Percentiles rank a stretch among this genome's conserved stretches.
These are phyloP conservation scores for Sebastolobus altivelis DNA, from an alignment of 2,797 vertebrate genomes.

Conservation along the genomic window DNA sequence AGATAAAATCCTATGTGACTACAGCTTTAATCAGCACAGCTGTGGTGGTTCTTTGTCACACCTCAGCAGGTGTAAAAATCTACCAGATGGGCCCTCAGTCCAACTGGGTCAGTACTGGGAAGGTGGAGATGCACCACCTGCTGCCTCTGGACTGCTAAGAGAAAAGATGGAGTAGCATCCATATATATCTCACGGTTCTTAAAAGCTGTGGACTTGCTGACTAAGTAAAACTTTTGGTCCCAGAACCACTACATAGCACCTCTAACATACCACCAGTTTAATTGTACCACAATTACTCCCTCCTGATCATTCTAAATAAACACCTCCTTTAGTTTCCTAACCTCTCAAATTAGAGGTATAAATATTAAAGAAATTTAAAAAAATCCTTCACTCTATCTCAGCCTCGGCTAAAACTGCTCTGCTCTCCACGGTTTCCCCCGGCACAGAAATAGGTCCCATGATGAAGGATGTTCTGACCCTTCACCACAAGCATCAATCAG, in stretches of 20 bases:
- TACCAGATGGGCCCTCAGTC: slow-evolving; percentile 5
- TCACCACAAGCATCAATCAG: slow-evolving; percentile 38
- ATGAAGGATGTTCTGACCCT: slow-evolving; percentile 33
- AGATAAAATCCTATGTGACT: neutral
- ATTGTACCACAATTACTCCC: neutral
- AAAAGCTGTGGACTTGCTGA: neutral
- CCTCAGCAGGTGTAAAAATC: slow-evolving; percentile 31
- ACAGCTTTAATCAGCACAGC: slow-evolving; percentile 14
- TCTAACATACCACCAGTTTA: neutral
- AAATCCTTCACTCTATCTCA: neutral
- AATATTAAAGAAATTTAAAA: neutral
- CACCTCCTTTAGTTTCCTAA: neutral
- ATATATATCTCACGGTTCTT: neutral
- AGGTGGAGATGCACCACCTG: slow-evolving; percentile 8
- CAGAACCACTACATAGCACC: neutral
- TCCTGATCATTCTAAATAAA: neutral
- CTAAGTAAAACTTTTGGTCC: neutral
- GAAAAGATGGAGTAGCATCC: neutral
- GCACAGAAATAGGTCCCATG: slow-evolving; percentile 6
- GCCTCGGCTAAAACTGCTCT: neutral
- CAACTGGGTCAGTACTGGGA: slow-evolving; percentile 18
- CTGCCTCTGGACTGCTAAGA: neutral
- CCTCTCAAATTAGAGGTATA: slow-evolving; percentile 7
- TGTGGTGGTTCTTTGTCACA: slow-evolving; percentile 10
- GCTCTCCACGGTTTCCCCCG: neutral